These are phyloP conservation scores for Cynocephalus volans DNA, from an alignment of 2,113 vertebrate species.

Conservation along the genomic window DNA sequence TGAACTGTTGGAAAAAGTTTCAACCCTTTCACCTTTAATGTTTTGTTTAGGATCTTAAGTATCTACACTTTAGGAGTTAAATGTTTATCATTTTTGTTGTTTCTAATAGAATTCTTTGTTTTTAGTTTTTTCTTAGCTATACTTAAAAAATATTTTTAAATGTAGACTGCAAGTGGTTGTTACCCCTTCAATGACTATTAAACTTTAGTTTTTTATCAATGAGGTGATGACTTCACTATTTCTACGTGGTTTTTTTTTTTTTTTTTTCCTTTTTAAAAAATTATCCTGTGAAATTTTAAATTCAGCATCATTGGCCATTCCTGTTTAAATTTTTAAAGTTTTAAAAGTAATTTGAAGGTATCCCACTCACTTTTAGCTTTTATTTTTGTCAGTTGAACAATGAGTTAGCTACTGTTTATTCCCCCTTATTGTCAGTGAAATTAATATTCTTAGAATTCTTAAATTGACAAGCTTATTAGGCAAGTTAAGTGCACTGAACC, in stretches of 20 bases:
- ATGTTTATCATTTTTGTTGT: constrained; percentile 91
- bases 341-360: constrained; percentile 76
- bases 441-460: constrained; percentile 80
- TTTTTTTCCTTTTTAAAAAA: constrained; percentile 79
- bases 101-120: constrained; percentile 90
- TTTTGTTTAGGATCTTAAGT: constrained; percentile 90
- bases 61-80: constrained; percentile 88
- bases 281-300: constrained; percentile 86
- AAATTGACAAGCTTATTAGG: constrained; percentile 79
- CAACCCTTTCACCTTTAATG: constrained; percentile 88
- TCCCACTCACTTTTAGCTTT: constrained; percentile 53
- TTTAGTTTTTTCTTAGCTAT: constrained; percentile 90
- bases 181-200: constrained; percentile 90
- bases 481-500: constrained; percentile 84
- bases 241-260: constrained; percentile 84
- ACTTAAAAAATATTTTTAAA: constrained; percentile 90
- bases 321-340: constrained; percentile 47
- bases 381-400: constrained; percentile 72
- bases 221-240: constrained; percentile 90
- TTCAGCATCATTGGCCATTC: constrained; percentile 68
- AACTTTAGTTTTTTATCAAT: constrained; percentile 88
- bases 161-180: constrained; percentile 90
- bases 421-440: constrained; percentile 81
- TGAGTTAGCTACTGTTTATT: constrained; percentile 81
- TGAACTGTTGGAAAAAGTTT: constrained; percentile 80